Evolutionary conservation across 1,140 invertebrate genomes (phyloP).

Genomic region (Cataglyphis hispanica): DNA sequence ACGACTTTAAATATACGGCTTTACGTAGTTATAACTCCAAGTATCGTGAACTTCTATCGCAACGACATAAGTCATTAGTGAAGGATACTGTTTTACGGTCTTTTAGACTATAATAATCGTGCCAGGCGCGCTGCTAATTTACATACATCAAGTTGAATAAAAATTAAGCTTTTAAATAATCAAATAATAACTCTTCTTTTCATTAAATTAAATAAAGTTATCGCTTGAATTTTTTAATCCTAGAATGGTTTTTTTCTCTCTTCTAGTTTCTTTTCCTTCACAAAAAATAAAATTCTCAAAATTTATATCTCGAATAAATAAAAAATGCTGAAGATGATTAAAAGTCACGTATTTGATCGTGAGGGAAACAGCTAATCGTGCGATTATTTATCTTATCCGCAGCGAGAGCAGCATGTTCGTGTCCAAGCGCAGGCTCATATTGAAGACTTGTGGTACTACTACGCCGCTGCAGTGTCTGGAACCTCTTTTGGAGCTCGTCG

Average conservation of each 20-base stretch:
- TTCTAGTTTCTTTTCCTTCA: not conserved
- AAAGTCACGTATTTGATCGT: not conserved
- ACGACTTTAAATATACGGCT: not conserved
- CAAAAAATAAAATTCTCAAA: not conserved
- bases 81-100: not conserved
- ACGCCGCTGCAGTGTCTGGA: constrained; percentile 97
- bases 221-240: not conserved
- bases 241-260: not conserved
- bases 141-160: not conserved
- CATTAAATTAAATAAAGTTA: not conserved
- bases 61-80: not conserved
- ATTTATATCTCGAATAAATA: not conserved
- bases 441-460: constrained; percentile 99
- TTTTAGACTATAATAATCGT: not conserved
- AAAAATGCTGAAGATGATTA: not conserved
- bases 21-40: not conserved
- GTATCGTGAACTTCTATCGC: not conserved
- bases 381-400: constrained; percentile 79
- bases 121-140: too few relatives aligned
- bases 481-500: constrained; percentile 93
- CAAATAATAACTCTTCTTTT: not conserved
- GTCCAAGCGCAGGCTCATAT: constrained; percentile 96
- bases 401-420: constrained; percentile 99
- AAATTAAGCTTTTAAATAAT: not conserved
- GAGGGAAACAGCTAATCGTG: not conserved